Evolutionary conservation across 2,888 invertebrate genomes (phyloP), one percentile per base, ranked within the genome.

Genomic region (Meliscaeva auricollis): DNA sequence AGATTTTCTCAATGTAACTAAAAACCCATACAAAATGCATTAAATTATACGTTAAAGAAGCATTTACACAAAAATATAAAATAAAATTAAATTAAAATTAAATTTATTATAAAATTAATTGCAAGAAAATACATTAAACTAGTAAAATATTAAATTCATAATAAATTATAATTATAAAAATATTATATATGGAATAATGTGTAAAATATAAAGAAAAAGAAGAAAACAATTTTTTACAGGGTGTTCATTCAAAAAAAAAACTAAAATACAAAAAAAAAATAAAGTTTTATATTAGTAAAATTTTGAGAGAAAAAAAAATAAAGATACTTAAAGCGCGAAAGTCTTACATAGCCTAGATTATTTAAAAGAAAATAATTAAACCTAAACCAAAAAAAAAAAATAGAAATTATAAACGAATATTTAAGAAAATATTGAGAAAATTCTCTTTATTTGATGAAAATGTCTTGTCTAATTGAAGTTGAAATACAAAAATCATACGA

Each of bases 191-290:
- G 52, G 35, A 54, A 62, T 56, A 73, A 60, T 78, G 30, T 83
- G 68, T 78, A 78, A 83, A 73, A 56, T 62, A 78, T 52, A 44
- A 52, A 54, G 26, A 54, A 50, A 66, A 38, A 17, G 26, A 11
- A n/a, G 62, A 64, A 66, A 79, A 73, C 62, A 78, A 79, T 79
- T 83, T 83, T 83, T 83, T 83, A 83, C 83, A 83, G 83, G 83
- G 79, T 83, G 83, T 83, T 83, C 64, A 83, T 78, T 78, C 46
- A 78, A 83, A 69, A 41, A 2, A 70, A 70, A 56, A 22, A 56
- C 5, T 64, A 76, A 54, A 22, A 64, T n/a, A n/a, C n/a, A n/a
- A 35, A 62, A 52, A 17, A 52, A 9, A 26, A 62, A 69, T 44
- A 69, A 56, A 69, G 58, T 83, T 83, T 50, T 83, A 83, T 83